phyloP scores from a whole-genome alignment of 2,797 vertebrate genomes.

The Peromyscus attwateri region DNA sequence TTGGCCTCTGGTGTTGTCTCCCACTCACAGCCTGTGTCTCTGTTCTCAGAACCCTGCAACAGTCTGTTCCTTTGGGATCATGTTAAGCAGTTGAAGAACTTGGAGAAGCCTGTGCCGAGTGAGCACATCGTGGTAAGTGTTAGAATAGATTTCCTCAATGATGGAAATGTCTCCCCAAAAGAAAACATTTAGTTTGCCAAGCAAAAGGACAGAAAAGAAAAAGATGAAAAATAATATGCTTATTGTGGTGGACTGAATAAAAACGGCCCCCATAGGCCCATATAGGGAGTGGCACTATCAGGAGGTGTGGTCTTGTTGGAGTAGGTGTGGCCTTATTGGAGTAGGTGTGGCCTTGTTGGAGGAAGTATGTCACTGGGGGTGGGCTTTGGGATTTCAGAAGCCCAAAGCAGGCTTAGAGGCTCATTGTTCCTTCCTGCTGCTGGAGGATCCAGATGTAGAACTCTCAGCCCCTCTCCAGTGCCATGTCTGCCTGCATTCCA shows the following conservation, averaged over 20 bases:
- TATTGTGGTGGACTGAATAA: not conserved
- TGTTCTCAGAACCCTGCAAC: not conserved
- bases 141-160: not conserved
- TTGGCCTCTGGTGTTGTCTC: not conserved
- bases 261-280: not conserved
- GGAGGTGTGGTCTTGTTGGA: not conserved
- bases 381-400: not conserved
- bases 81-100: not conserved
- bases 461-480: not conserved
- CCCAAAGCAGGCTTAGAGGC: too few species aligned
- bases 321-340: not conserved
- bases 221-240: slow-evolving; percentile 31
- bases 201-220: slow-evolving; percentile 38
- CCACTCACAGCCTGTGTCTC: not conserved
- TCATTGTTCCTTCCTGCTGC: not conserved
- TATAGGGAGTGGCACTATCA: not conserved
- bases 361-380: not conserved
- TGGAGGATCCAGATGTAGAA: not conserved
- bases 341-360: not conserved
- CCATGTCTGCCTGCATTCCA: not conserved
- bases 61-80: not conserved
- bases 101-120: not conserved
- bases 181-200: slow-evolving; percentile 22
- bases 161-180: not conserved
- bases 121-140: not conserved